phyloP scores from a whole-genome alignment of 2,888 invertebrate species.

The Phania funesta region DNA sequence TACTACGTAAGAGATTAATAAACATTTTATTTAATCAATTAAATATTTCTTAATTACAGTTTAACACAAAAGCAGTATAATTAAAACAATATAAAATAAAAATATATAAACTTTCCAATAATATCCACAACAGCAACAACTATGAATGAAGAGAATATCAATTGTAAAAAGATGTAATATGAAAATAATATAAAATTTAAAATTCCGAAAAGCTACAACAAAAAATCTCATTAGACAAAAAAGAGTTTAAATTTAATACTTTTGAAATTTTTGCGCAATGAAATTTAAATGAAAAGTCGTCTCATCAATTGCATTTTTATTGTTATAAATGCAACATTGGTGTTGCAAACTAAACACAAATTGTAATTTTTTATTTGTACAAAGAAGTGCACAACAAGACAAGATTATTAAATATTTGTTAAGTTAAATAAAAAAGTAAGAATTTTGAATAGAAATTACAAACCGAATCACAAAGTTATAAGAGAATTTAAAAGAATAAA shows the following conservation, averaged over 20 bases:
- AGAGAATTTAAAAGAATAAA: constrained; percentile 30
- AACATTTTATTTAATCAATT: constrained; percentile 32
- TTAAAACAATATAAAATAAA: constrained; percentile 17
- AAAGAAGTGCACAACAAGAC: neutral
- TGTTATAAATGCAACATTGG: constrained; percentile 74
- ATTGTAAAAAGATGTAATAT: constrained; percentile 19
- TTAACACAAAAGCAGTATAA: constrained; percentile 19
- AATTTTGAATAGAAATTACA: neutral
- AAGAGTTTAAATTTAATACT: constrained; percentile 45
- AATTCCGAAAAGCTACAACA: neutral
- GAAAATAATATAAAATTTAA: constrained; percentile 25
- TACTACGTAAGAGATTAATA: neutral
- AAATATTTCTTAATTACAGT: constrained; percentile 58
- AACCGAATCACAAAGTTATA: constrained; percentile 67
- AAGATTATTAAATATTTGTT: constrained; percentile 9
- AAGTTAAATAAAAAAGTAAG: constrained; percentile 32
- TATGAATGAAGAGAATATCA: constrained; percentile 15
- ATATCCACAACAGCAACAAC: constrained; percentile 16
- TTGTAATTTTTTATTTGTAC: constrained; percentile 2
- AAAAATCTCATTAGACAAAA: neutral
- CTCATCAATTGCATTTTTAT: constrained; percentile 60
- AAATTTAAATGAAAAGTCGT: constrained; percentile 59
- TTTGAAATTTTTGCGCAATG: constrained; percentile 64
- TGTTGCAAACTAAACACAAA: constrained; percentile 30
- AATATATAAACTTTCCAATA: constrained; percentile 30